Percentiles rank a stretch among this genome's conserved stretches.
Conservation (phyloP, 1,140 invertebrate species). For the Leptonema lineaticorne region DNA sequence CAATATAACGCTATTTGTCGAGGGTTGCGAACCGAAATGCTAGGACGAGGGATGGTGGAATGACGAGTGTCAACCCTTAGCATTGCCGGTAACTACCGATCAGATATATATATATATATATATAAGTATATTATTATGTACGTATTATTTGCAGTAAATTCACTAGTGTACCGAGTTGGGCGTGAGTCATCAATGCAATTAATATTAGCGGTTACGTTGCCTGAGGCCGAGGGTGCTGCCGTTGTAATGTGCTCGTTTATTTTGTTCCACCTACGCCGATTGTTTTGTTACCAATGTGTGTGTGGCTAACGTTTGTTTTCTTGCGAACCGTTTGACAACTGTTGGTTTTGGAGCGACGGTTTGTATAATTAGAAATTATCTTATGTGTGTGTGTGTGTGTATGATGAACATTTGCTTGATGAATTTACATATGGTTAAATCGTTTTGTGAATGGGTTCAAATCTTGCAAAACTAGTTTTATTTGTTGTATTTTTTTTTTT, state of each 20-base stretch:
- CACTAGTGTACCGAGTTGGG: slow-evolving; percentile 12
- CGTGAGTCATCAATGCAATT: slow-evolving; percentile 39
- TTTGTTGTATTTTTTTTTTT: too few species aligned
- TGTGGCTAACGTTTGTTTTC: neutral
- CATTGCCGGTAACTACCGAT: neutral
- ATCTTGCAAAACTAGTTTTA: too few species aligned
- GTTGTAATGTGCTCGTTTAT: slow-evolving; percentile 29
- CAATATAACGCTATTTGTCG: neutral
- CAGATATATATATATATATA: too few species aligned
- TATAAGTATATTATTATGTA: too few species aligned
- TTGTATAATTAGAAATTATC: neutral
- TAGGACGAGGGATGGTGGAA: neutral
- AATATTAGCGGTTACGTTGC: slow-evolving; percentile 32
- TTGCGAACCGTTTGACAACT: neutral
- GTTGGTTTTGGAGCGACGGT: neutral
- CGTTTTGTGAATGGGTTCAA: too few species aligned
- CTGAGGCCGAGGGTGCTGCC: slow-evolving; percentile 26
- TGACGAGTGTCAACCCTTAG: neutral
- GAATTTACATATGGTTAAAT: too few species aligned
- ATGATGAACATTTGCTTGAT: neutral
- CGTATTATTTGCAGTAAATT: slow-evolving; percentile 25
- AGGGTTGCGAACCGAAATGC: neutral
- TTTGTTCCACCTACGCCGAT: slow-evolving; percentile 21
- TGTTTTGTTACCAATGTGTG: neutral
- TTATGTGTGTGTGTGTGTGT: neutral